Conservation (phyloP, 2,888 invertebrate genomes). For the Thera obeliscata region DNA sequence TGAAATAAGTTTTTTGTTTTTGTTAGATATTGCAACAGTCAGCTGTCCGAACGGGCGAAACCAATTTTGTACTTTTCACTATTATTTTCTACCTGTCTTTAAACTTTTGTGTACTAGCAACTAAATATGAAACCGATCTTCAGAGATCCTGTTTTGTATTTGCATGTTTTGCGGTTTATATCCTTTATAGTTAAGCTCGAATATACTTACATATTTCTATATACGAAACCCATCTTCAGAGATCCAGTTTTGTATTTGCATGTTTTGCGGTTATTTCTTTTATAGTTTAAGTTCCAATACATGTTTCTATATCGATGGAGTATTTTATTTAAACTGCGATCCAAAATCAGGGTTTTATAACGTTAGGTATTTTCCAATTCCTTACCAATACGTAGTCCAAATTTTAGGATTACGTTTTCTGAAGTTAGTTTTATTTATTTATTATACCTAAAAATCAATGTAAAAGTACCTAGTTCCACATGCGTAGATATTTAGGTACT, state of each 20-base stretch:
- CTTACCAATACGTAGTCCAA: no score
- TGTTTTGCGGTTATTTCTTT: constrained; percentile 3
- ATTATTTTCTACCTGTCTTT: constrained; percentile 26
- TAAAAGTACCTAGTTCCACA: no score
- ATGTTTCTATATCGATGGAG: constrained; percentile 25
- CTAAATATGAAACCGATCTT: constrained; percentile 4
- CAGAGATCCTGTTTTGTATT: constrained; percentile 13
- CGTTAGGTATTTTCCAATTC: no score
- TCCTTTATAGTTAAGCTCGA: no score
- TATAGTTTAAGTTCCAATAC: constrained; percentile 19
- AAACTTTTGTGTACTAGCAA: constrained; percentile 3
- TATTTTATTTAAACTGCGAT: background rate
- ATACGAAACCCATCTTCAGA: constrained; percentile 2
- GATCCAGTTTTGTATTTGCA: constrained; percentile 20
- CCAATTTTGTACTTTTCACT: constrained; percentile 41
- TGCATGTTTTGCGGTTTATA: constrained; percentile 11
- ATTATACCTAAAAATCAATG: no score
- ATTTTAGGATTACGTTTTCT: no score
- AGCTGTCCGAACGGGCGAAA: constrained; percentile 54
- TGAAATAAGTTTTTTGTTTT: constrained; percentile 54
- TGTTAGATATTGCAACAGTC: constrained; percentile 52
- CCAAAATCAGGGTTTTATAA: no score
- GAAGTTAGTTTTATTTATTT: no score
- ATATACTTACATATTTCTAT: background rate
- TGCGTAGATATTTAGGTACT: no score